phyloP scores from a whole-genome alignment of 2,113 vertebrate genomes.

The Hystrix cristata region DNA sequence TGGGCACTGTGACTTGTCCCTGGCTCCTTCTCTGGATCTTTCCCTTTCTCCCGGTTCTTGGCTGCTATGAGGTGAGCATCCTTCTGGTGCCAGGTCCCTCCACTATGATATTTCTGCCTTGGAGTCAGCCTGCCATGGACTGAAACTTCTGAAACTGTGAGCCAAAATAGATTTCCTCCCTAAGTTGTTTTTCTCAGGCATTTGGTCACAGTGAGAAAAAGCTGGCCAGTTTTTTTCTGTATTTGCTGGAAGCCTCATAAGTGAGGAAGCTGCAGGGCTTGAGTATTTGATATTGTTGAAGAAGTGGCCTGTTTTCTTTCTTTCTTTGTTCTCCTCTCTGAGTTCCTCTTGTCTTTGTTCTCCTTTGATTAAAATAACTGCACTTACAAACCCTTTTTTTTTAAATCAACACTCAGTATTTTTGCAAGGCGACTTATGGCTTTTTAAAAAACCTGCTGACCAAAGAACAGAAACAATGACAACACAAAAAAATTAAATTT shows the following conservation, averaged over 20 bases:
- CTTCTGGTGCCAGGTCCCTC: not conserved
- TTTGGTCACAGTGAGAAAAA: not conserved
- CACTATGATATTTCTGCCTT: not conserved
- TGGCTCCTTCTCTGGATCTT: not conserved
- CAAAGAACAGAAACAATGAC: not conserved
- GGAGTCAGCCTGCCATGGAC: not conserved
- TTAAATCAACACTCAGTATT: not conserved
- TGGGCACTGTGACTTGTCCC: not conserved
- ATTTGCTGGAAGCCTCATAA: not conserved
- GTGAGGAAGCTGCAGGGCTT: not conserved
- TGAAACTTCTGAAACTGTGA: not conserved
- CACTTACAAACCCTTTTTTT: not conserved
- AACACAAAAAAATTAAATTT: not conserved
- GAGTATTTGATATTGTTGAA: not conserved
- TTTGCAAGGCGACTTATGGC: not conserved
- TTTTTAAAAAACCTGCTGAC: not conserved
- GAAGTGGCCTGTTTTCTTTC: not conserved
- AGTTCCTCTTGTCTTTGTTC: not conserved
- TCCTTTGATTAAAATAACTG: slow-evolving; percentile 16
- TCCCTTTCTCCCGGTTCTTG: not conserved
- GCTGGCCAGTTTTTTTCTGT: not conserved
- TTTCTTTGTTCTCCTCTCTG: not conserved
- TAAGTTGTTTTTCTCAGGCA: not conserved
- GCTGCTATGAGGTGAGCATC: not conserved
- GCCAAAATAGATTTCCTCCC: not conserved